Percentiles rank a stretch among this genome's conserved stretches.
Conservation (phyloP, 2,797 vertebrate species). For the Distichodus sexfasciatus region DNA sequence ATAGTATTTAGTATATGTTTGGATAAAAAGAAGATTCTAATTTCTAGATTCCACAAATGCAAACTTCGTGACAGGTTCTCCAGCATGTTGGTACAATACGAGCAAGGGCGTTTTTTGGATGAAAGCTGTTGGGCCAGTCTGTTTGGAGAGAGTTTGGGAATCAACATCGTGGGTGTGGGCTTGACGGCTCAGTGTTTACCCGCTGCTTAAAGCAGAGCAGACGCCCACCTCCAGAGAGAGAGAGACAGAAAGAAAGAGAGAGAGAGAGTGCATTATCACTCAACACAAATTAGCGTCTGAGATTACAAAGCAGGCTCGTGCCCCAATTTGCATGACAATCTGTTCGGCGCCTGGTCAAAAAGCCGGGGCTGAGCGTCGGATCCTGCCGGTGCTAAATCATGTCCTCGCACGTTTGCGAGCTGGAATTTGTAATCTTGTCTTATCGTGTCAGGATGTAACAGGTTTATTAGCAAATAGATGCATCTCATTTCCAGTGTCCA, state of each 20-base stretch:
- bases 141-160: constrained; percentile 33
- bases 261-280: constrained; percentile 46
- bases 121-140: constrained; percentile 26
- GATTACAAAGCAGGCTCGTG: constrained; percentile 38
- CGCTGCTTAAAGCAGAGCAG: constrained; percentile 31
- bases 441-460: constrained; percentile 8
- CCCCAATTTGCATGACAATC: constrained; percentile 60
- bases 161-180: constrained; percentile 47
- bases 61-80: not conserved
- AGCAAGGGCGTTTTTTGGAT: too few relatives aligned
- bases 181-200: constrained; percentile 46
- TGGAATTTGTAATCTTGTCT: constrained; percentile 1
- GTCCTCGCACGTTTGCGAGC: constrained; percentile 12
- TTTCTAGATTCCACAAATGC: too few relatives aligned
- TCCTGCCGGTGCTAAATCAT: constrained; percentile 42
- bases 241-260: too few relatives aligned
- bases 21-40: too few relatives aligned
- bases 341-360: constrained; percentile 36
- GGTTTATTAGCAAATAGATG: constrained; percentile 9
- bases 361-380: not conserved
- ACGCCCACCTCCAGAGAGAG: constrained; percentile 41
- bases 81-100: not conserved
- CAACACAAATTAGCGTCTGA: constrained; percentile 48
- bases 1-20: too few relatives aligned
- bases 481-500: not conserved